Evolutionary conservation across 2,888 invertebrate species (phyloP), one percentile per base, ranked within the genome.

Genomic region (Meloe dianella): DNA sequence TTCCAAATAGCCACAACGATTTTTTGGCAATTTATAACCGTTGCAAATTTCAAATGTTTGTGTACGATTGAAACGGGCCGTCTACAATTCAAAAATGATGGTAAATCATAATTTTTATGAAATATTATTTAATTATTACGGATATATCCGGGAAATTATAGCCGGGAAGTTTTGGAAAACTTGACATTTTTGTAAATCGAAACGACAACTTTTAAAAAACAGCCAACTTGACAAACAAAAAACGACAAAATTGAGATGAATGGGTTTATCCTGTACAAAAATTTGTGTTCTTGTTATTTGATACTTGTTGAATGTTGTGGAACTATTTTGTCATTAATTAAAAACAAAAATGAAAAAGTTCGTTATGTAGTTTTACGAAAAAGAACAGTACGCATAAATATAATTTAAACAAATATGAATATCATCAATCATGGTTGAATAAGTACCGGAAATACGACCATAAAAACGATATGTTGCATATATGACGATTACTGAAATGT

Each of bases 101-200:
- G 14, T 27, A 30, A 61, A 20, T 27, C 30, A 38, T 12, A 63
- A 17, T n/a, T n/a, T 29, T 41, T 47, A 3, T 17, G 5, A 6
- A n/a, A 38, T n/a, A 59, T 24, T 22, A 63, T 54, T 57, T 47
- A 5, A 10, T 10, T 74, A 80, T 79, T 79, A 84, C 83, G 14
- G 89, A 89, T 4, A 90, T 88, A 81, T 92, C 90, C 38, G 85
- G 82, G 79, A 91, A 91, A 14, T 85, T 85, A 74, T 89, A 87
- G 61, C 92, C 92, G 8, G 92, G 92, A 63, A 92, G 82, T 82
- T 91, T 89, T 7, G 92, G 92, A 60, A 92, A 83, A 60, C 90
- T 89, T 67, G 82, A 72, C 84, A 84, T 83, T 67, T 69, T 54
- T 47, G 2, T 0, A 12, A 47, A 20, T 47, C 6, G 20, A 8